A percentile compares a stretch with the other conserved stretches of the same genome.
Evolutionary conservation across 2,888 invertebrate species (phyloP).

Genomic region (Scaptodrosophila latifasciaeformis): DNA sequence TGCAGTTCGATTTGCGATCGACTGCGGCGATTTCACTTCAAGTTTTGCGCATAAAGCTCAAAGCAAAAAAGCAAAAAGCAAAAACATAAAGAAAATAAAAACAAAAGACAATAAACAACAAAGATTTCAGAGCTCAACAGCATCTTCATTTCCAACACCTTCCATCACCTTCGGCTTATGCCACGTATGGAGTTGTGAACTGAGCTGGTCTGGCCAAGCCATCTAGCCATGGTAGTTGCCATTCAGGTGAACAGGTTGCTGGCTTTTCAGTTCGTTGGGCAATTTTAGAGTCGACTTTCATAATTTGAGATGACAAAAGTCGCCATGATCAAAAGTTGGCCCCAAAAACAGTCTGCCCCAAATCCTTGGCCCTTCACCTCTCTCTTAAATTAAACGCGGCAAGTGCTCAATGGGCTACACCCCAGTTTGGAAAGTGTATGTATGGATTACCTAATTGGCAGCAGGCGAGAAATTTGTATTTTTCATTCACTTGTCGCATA

Average conservation of each 20-base stretch:
- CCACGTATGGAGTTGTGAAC: no score
- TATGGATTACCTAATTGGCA: conserved; percentile 52
- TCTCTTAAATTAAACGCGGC: no score
- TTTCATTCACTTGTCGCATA: conserved; percentile 31
- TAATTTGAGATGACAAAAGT: background rate
- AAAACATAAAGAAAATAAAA: no score
- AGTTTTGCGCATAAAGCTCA: conserved; percentile 43
- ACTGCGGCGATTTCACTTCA: conserved; percentile 50
- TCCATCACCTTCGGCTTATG: background rate
- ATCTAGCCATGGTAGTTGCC: no score
- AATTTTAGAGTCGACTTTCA: conserved; percentile 4
- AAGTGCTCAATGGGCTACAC: no score
- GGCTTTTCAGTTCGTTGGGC: background rate
- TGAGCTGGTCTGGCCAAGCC: no score
- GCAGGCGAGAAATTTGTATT: conserved; percentile 40
- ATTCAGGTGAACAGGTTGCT: conserved; percentile 50
- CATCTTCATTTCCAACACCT: background rate
- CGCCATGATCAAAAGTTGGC: no score
- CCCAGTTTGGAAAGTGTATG: no score
- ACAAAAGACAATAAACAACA: no score
- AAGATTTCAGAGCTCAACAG: background rate
- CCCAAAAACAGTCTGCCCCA: no score
- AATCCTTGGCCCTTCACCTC: no score
- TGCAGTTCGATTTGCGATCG: conserved; percentile 28
- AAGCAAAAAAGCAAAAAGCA: conserved; percentile 50